Evolutionary conservation across 2,797 vertebrate genomes (phyloP).

Genomic region (Muscicapa comitata): DNA sequence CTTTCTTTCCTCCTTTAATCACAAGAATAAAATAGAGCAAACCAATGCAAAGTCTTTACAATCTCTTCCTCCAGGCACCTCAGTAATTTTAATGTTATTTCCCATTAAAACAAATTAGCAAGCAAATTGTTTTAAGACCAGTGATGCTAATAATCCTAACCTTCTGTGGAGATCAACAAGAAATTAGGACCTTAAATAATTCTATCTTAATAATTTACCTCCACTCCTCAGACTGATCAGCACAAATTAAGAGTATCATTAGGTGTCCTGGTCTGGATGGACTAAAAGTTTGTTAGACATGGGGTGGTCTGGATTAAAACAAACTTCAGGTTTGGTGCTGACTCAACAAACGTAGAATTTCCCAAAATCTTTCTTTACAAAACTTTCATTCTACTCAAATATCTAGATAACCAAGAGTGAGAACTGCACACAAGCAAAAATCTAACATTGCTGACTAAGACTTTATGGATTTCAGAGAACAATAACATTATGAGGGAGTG

Average conservation of each 20-base stretch:
- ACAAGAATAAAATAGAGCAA: neutral
- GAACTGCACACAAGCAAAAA: neutral
- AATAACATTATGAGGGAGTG: rapidly evolving
- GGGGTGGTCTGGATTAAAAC: neutral
- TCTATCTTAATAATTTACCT: neutral
- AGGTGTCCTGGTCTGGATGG: neutral
- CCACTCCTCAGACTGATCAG: neutral
- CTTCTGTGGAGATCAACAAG: neutral
- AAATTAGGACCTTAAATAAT: neutral
- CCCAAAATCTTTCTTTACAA: neutral
- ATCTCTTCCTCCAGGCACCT: neutral
- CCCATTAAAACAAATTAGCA: neutral
- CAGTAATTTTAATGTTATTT: neutral
- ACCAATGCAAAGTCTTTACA: neutral
- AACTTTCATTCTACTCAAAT: neutral
- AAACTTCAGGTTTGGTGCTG: neutral
- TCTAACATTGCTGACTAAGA: neutral
- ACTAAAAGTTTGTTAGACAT: neutral
- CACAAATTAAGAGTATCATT: neutral
- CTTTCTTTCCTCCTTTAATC: neutral
- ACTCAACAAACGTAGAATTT: neutral
- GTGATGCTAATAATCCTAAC: neutral
- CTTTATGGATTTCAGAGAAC: neutral
- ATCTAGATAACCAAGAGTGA: neutral
- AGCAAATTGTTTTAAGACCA: neutral